Conservation (phyloP, 2,888 invertebrate species). For the Didymodactylos carnosus region DNA sequence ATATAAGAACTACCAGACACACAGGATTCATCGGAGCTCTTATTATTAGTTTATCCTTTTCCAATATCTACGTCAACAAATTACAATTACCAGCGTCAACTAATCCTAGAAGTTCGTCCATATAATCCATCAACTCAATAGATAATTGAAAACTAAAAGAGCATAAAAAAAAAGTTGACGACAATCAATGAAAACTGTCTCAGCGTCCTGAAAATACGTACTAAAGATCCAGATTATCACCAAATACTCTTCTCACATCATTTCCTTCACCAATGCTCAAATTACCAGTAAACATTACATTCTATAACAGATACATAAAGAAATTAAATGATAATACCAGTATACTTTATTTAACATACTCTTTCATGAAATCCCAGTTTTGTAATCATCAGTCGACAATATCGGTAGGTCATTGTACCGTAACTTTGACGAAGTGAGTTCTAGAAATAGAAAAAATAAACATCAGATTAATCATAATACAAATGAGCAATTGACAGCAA, state of each 20-base stretch:
- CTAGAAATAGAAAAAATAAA: slow-evolving; percentile 22
- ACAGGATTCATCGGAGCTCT: too few relatives aligned
- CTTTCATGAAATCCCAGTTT: slow-evolving; percentile 83
- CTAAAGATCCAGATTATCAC: neutral
- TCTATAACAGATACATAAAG: too few relatives aligned
- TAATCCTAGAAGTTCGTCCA: slow-evolving; percentile 75
- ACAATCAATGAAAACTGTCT: too few relatives aligned
- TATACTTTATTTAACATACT: slow-evolving; percentile 29
- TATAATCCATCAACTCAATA: slow-evolving; percentile 90
- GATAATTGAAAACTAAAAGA: slow-evolving; percentile 51
- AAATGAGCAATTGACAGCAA: too few relatives aligned
- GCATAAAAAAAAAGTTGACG: neutral
- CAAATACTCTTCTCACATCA: neutral
- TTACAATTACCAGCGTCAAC: slow-evolving; percentile 62
- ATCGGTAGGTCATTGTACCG: slow-evolving; percentile 68
- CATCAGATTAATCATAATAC: too few relatives aligned
- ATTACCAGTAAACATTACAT: neutral
- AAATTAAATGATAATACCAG: too few relatives aligned
- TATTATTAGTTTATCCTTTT: too few relatives aligned
- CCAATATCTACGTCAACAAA: too few relatives aligned
- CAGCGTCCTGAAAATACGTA: too few relatives aligned
- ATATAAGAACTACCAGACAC: too few relatives aligned
- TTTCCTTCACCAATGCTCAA: neutral
- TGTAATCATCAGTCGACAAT: slow-evolving; percentile 61
- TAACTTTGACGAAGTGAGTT: slow-evolving; percentile 62